Base-by-base conservation (phyloP, 1,140 invertebrate species). In the Megalonaias nervosa region DNA sequence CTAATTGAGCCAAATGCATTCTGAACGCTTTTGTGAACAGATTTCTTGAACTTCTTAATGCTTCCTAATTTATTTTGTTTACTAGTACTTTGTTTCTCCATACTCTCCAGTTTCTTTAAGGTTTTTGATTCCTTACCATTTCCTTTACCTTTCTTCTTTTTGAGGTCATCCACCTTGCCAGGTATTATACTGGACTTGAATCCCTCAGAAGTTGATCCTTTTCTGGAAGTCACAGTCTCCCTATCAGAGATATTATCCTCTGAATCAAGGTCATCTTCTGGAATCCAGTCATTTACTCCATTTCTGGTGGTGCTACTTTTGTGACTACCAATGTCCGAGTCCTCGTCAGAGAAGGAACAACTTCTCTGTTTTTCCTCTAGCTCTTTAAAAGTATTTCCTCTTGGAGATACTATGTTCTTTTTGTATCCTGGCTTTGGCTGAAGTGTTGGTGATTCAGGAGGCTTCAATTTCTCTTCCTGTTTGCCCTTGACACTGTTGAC, bases 1-100 rank as follows among this genome's bases (percentile, higher is more conserved):
- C 85, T 88, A 68, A 87, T 85, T n/a, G 87, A 88, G 6, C 85
- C 87, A 80, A 88, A 88, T 14, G 84, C 85, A 82, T 85, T 87
- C 61, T 68, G 80, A 26, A 88, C 82, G 79, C 82, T 79, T 73
- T 86, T 83, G 72, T 86, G 85, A 61, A 88, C 81, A 58, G 81
- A 83, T 64, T 86, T 85, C 74, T 86, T 85, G 15, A 88, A 84
- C 70, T 83, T 85, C 48, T 84, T 79, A 66, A 87, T 84, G 75
- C 84, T 88, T 61, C 83, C 86, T 75, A 82, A 83, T 70, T 87
- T 73, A 31, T 71, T 88, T 4, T 84, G 84, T 68, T 86, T 82
- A 17, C 66, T 58, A 23, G 75, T 60, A 21, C 70, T 71, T 17
- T 70, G 77, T 26, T 64, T 71, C 60, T 78, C 64, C 70, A 80